phyloP scores from a whole-genome alignment of 2,113 vertebrate genomes.

The Chitala chitala region DNA sequence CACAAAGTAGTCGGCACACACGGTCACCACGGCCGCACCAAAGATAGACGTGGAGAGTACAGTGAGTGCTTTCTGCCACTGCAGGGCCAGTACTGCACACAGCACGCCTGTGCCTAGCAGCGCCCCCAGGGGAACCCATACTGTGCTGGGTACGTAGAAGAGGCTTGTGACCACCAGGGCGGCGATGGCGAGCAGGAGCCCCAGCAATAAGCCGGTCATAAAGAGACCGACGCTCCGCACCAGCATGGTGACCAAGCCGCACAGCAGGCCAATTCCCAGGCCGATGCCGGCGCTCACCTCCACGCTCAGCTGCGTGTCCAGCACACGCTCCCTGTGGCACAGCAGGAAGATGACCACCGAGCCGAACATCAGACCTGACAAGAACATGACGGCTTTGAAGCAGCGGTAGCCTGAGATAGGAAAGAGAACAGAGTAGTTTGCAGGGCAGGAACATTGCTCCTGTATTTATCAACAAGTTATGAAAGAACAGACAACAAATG shows the following conservation, averaged over 20 bases:
- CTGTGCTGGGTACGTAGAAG: conserved; percentile 60
- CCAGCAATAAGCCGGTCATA: conserved; percentile 75
- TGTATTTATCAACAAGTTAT: not conserved
- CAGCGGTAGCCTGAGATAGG: conserved; percentile 72
- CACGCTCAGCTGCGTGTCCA: conserved; percentile 63
- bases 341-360: conserved; percentile 68
- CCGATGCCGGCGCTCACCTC: conserved; percentile 74
- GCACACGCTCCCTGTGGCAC: conserved; percentile 66
- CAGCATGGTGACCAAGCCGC: conserved; percentile 73
- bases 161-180: conserved; percentile 62
- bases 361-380: conserved; percentile 74
- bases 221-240: conserved; percentile 75
- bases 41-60: conserved; percentile 68
- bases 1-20: conserved; percentile 70
- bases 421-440: not conserved
- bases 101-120: conserved; percentile 62
- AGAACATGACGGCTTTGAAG: conserved; percentile 81
- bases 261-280: conserved; percentile 74
- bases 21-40: conserved; percentile 63
- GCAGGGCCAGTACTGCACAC: conserved; percentile 66
- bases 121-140: conserved; percentile 65
- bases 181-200: conserved; percentile 63
- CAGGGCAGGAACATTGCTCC: not conserved
- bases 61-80: conserved; percentile 73
- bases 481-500: not conserved